phyloP scores from a whole-genome alignment of 2,113 vertebrate genomes.

The Cranoglanis bouderius region DNA sequence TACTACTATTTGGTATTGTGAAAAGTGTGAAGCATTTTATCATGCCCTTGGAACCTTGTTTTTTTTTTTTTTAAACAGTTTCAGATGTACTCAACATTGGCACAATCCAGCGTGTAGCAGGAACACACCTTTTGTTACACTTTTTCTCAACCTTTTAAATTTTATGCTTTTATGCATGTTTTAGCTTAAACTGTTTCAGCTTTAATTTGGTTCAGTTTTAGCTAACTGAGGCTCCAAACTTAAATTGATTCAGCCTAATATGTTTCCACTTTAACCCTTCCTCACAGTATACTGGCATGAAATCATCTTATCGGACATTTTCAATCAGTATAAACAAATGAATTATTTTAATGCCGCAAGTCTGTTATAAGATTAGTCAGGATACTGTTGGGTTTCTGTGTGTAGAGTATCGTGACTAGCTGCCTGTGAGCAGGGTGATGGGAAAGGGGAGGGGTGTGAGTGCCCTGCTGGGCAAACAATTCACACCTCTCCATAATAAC shows the following conservation, averaged over 20 bases:
- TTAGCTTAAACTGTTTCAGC: not conserved
- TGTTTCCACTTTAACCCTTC: not conserved
- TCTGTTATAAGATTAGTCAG: too few relatives aligned
- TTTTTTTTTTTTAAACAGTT: too few relatives aligned
- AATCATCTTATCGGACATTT: too few relatives aligned
- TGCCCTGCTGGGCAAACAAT: too few relatives aligned
- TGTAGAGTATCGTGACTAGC: too few relatives aligned
- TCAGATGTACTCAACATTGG: not conserved
- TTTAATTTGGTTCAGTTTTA: not conserved
- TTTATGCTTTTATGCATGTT: not conserved
- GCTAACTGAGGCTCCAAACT: not conserved
- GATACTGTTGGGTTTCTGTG: too few relatives aligned
- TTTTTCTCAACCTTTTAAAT: not conserved
- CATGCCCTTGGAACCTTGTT: not conserved
- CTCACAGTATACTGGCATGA: too few relatives aligned
- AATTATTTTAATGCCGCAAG: too few relatives aligned
- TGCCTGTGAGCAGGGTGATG: too few relatives aligned
- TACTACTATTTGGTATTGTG: not conserved
- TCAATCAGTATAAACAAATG: too few relatives aligned
- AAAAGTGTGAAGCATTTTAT: not conserved
- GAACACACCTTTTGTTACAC: not conserved
- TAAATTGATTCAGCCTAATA: not conserved
- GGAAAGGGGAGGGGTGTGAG: too few relatives aligned
- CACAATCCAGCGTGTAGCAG: not conserved
- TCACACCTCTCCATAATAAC: too few relatives aligned